Evolutionary conservation across 2,113 vertebrate species (phyloP).

Genomic region (Xiphophorus maculatus): DNA sequence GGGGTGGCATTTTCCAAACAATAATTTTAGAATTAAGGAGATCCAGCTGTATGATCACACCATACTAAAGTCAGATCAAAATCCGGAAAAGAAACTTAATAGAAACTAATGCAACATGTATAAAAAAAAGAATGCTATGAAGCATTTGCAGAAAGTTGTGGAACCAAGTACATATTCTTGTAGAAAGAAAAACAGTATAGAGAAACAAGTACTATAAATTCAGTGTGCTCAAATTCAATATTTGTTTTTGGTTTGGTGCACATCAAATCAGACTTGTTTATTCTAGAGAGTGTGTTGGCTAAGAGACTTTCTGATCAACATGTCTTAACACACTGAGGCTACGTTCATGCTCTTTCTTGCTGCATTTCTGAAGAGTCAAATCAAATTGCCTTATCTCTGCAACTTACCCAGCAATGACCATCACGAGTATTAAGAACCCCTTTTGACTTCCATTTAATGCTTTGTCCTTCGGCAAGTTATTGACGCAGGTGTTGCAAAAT

Average conservation of each 20-base stretch:
- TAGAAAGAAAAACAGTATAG: neutral
- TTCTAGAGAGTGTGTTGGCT: neutral
- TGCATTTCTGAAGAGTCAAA: neutral
- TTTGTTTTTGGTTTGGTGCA: neutral
- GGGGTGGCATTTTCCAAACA: neutral
- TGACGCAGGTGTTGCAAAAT: neutral
- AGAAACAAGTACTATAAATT: neutral
- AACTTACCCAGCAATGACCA: neutral
- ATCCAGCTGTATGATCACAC: neutral
- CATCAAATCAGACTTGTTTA: conserved; percentile 18
- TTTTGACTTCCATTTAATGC: neutral
- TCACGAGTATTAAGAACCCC: neutral
- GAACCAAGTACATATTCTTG: neutral
- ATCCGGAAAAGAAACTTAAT: no score
- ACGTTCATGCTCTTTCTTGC: neutral
- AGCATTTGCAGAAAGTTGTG: neutral
- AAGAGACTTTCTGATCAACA: conserved; percentile 36
- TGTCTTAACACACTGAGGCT: conserved; percentile 8
- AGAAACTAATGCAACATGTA: neutral
- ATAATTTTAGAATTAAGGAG: neutral
- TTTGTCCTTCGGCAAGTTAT: neutral
- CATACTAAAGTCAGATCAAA: neutral
- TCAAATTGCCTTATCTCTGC: neutral
- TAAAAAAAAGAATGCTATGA: neutral
- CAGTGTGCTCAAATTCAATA: neutral